Conservation (phyloP, 1,140 invertebrate species). For the Archivesica marissinica region DNA sequence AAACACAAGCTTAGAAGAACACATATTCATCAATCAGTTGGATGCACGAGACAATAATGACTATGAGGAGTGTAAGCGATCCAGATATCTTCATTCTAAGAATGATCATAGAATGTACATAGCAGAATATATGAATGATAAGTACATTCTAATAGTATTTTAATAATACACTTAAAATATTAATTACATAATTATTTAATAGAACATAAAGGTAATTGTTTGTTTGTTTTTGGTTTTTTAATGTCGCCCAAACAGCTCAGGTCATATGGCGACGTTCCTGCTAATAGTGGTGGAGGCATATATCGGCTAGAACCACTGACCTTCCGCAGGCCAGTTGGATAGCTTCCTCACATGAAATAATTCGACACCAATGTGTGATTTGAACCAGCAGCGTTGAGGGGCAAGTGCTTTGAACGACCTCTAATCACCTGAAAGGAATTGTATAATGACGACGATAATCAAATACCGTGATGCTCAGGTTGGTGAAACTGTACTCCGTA, state of each 20-base stretch:
- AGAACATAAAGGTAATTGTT: too few relatives aligned
- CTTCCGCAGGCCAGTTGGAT: neutral
- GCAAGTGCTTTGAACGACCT: neutral
- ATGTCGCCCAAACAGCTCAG: too few relatives aligned
- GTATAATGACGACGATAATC: neutral
- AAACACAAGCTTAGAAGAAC: neutral
- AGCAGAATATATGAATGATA: too few relatives aligned
- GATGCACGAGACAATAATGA: neutral
- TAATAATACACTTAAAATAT: too few relatives aligned
- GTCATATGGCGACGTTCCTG: too few relatives aligned
- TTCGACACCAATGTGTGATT: neutral
- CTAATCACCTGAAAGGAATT: neutral
- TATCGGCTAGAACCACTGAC: too few relatives aligned
- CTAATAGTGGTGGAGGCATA: too few relatives aligned
- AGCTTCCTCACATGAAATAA: neutral
- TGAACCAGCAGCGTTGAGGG: neutral
- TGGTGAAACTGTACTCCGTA: slow-evolving; percentile 68
- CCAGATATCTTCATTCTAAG: neutral
- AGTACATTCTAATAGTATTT: too few relatives aligned
- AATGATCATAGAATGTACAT: neutral
- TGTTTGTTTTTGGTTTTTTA: too few relatives aligned
- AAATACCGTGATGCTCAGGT: slow-evolving; percentile 64
- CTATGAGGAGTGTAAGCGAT: neutral
- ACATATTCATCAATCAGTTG: neutral
- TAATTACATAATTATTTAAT: too few relatives aligned